These are phyloP conservation scores for Myzus persicae DNA, from an alignment of 1,140 invertebrate genomes.

Conservation along the genomic window DNA sequence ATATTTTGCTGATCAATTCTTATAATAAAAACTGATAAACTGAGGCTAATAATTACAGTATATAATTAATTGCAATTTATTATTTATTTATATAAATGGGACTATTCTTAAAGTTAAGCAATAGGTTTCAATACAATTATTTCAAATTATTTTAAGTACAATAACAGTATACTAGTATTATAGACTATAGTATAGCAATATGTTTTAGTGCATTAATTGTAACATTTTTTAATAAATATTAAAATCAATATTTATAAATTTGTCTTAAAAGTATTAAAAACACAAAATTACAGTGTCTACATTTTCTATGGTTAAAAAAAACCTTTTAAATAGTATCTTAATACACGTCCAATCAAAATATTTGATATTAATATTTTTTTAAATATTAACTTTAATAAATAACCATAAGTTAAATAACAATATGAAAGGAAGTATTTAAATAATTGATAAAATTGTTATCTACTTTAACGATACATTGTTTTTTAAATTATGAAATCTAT, in stretches of 20 bases:
- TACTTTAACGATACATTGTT: not conserved
- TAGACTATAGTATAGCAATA: no score
- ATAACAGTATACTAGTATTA: not conserved
- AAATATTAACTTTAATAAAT: not conserved
- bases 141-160: not conserved
- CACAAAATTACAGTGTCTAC: not conserved
- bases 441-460: not conserved
- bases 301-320: not conserved
- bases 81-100: not conserved
- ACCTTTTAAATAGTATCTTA: not conserved
- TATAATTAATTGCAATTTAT: not conserved
- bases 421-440: not conserved
- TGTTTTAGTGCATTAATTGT: not conserved
- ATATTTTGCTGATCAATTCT: not conserved
- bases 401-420: not conserved
- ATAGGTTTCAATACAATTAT: not conserved
- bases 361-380: not conserved
- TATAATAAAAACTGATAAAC: not conserved
- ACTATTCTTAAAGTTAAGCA: not conserved
- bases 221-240: not conserved
- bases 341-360: not conserved
- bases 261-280: not conserved
- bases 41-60: not conserved
- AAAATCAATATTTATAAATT: not conserved
- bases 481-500: not conserved